These are phyloP conservation scores for Philereme vetulata DNA, from an alignment of 2,888 invertebrate genomes.

Conservation along the genomic window DNA sequence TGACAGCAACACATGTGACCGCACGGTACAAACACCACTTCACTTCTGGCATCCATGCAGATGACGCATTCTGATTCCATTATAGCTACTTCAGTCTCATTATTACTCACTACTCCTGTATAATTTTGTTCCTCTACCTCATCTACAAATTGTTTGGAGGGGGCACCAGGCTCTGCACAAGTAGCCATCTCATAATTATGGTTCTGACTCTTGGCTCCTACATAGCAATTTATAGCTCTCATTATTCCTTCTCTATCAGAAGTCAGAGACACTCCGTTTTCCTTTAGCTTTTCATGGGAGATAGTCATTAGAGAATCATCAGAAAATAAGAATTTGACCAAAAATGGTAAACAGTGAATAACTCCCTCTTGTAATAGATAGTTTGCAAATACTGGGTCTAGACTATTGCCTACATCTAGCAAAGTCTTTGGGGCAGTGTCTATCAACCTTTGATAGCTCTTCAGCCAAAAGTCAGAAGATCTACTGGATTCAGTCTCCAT, in stretches of 20 bases:
- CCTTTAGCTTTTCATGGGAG: slow-evolving; percentile 80
- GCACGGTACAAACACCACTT: slow-evolving; percentile 93
- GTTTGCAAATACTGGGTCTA: slow-evolving; percentile 88
- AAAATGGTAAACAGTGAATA: slow-evolving; percentile 90
- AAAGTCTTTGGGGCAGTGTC: slow-evolving; percentile 89
- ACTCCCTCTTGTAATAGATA: slow-evolving; percentile 88
- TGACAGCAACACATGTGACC: slow-evolving; percentile 94
- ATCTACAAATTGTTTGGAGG: slow-evolving; percentile 43
- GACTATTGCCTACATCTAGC: slow-evolving; percentile 83
- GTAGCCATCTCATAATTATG: slow-evolving; percentile 46
- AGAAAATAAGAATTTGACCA: slow-evolving; percentile 85
- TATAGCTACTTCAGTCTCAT: slow-evolving; percentile 55
- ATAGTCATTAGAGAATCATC: slow-evolving; percentile 79
- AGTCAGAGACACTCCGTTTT: slow-evolving; percentile 82
- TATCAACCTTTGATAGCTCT: slow-evolving; percentile 92
- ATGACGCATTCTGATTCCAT: slow-evolving; percentile 90
- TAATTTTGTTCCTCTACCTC: slow-evolving; percentile 48
- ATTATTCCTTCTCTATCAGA: slow-evolving; percentile 85
- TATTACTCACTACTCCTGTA: slow-evolving; percentile 61
- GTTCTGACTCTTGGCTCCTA: slow-evolving; percentile 64
- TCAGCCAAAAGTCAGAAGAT: slow-evolving; percentile 87
- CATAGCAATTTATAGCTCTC: slow-evolving; percentile 85
- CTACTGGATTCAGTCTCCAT: slow-evolving; percentile 86
- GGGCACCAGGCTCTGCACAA: slow-evolving; percentile 54
- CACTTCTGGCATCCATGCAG: slow-evolving; percentile 89